Base-by-base conservation (phyloP, 1,140 invertebrate genomes). In the Zaprionus tsacasi region DNA sequence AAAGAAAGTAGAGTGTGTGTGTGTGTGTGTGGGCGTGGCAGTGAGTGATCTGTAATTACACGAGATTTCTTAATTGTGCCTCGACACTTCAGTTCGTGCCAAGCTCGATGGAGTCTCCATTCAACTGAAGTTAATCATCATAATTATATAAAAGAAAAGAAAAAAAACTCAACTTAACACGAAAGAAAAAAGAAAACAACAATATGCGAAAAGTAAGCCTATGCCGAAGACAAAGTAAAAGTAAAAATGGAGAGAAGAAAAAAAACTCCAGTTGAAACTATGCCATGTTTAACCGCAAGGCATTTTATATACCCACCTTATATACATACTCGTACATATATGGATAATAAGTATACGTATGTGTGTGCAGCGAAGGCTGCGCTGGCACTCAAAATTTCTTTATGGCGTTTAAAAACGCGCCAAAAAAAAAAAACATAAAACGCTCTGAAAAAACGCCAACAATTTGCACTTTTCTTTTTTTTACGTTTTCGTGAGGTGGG, bases 1-100 rank as follows among this genome's bases (percentile, higher is more conserved):
- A 75, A 75, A 75, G 72, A 75, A 75, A 75, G 72, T 63, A 15
- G 57, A 17, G 15, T 50, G 40, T 4, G 30, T 33, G 38, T 56
- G 21, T 27, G 12, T 55, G 45, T 68, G 64, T 68, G 70, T 68
- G 56, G 64, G 70, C 63, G 70, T 40, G 61, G 54, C 61, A 57
- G n/a, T 15, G n/a, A 6, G 35, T 50, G 17, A 27, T 36, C 25
- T 67, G 74, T 63, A 72, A 76, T 76, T 76, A 72, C 33, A 36
- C 17, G 50, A 55, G 70, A 76, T 76, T 72, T 76, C 70, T 76
- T 76, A 72, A 76, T 76, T 72, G 70, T 50, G 56, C 50, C 50
- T 61, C 70, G 27, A 76, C 70, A 76, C 74, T 72, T 76, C 74
- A 76, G 52, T 72, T 12, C 61, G 59, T 45, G 40, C n/a, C 43